Evolutionary conservation across 1,140 invertebrate genomes (phyloP), one percentile per base, ranked within the genome.

Genomic region (Olivierus martensii): DNA sequence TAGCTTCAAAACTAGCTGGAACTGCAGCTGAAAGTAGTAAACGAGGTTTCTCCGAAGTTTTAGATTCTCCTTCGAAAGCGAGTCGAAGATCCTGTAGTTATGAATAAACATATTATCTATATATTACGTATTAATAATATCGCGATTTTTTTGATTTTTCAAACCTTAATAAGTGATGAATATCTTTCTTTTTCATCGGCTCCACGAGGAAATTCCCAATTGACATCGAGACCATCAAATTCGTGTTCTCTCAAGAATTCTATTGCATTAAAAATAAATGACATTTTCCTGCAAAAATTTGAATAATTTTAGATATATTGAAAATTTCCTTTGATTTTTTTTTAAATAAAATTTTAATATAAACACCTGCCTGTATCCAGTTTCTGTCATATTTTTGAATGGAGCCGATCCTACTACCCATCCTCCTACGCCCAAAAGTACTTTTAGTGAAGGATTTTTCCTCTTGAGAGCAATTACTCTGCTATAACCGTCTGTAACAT

Each of bases 131-230:
- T 6, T 28, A 6, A 28, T 28, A 28, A 28, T 28, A 28, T 28
- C 9, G 9, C 28, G n/a, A n/a, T n/a, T n/a, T n/a, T n/a, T 28
- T 6, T 28, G 9, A 28, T 28, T 28, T 28, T 6, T 28, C 2
- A 28, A 28, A 68, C 67, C 60, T 69, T 59, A 1, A 68, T 12
- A 6, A 71, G 56, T 11, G 50, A 35, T 5, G 67, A 62, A 49
- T 66, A 68, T 52, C 59, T 63, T 15, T 63, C 53, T 47, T 66
- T 70, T 44, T 95, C 90, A 61, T 91, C 87, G 5, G 81, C 78
- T 17, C 87, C 87, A 64, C 86, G 72, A 3, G 91, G 90, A 70
- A 94, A 94, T 71, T 96, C 90, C 91, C 92, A 97, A 64, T 95
- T 90, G 1, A 97, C 82, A 60, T 96, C 91, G n/a, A 93, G 69